phyloP scores from a whole-genome alignment of 1,140 invertebrate species.

The Drosophila sp. region DNA sequence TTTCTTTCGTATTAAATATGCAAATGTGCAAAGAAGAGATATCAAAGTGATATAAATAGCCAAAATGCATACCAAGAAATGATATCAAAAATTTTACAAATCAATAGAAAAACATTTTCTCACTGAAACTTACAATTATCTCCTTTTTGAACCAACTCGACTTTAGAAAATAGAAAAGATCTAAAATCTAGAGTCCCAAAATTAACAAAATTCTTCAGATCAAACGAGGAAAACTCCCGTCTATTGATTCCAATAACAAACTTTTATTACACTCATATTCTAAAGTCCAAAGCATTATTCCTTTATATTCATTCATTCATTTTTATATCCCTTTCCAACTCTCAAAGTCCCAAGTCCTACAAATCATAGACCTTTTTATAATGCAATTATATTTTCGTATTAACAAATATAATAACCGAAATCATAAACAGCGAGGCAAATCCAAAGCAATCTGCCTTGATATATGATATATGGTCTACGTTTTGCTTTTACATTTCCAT shows the following conservation, averaged over 20 bases:
- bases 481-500: slow-evolving; percentile 48
- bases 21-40: slow-evolving; percentile 39
- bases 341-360: slow-evolving; percentile 19
- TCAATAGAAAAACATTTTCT: too few relatives aligned
- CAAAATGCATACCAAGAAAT: background rate
- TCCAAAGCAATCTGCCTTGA: slow-evolving; percentile 67
- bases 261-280: background rate
- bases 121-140: too few relatives aligned
- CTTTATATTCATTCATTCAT: background rate
- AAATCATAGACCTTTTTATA: slow-evolving; percentile 59
- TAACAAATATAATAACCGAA: slow-evolving; percentile 49
- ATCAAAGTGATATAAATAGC: background rate
- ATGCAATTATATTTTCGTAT: slow-evolving; percentile 69
- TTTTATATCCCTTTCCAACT: background rate
- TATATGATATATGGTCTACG: slow-evolving; percentile 69
- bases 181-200: too few relatives aligned
- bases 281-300: slow-evolving; percentile 3
- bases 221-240: too few relatives aligned
- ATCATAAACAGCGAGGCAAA: slow-evolving; percentile 64
- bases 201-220: too few relatives aligned
- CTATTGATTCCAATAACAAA: too few relatives aligned
- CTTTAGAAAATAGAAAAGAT: too few relatives aligned
- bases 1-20: slow-evolving; percentile 39
- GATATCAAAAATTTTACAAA: background rate
- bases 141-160: too few relatives aligned